These are phyloP conservation scores for Aporrectodea caliginosa DNA, from an alignment of 1,140 invertebrate genomes.

Conservation along the genomic window DNA sequence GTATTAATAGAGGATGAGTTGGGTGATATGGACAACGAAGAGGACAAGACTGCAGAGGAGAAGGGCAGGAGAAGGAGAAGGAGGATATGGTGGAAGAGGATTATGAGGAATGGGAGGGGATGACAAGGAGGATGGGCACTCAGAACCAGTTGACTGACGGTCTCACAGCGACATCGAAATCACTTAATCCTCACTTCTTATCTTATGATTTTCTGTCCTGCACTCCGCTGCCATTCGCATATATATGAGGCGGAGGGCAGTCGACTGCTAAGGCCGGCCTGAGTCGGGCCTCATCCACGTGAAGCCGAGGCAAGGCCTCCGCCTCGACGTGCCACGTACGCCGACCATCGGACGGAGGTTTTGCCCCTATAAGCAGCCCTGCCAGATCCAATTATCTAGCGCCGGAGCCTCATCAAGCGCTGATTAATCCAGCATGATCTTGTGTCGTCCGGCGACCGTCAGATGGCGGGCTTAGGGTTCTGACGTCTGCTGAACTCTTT, in stretches of 20 bases:
- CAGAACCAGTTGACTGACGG: neutral
- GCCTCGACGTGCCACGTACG: neutral
- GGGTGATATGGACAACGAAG: too few relatives aligned
- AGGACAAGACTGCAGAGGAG: neutral
- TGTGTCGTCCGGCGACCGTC: neutral
- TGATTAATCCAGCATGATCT: neutral
- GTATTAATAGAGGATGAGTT: too few relatives aligned
- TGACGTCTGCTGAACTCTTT: neutral
- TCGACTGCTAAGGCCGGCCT: neutral
- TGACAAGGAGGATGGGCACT: neutral
- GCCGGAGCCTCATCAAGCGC: neutral
- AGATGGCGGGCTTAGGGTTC: neutral
- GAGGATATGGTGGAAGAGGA: neutral
- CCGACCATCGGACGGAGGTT: neutral
- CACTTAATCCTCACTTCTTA: neutral
- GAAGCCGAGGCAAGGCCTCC: neutral
- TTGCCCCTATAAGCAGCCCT: neutral
- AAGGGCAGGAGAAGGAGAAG: neutral
- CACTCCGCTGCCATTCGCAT: neutral
- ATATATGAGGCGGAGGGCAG: too few relatives aligned
- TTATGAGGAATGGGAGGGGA: neutral
- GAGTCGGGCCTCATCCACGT: too few relatives aligned
- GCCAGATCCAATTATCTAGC: neutral
- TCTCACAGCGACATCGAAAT: neutral
- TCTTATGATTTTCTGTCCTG: neutral